Conservation (phyloP, 2,888 invertebrate species). For the Hydrotaea cyrtoneurina region DNA sequence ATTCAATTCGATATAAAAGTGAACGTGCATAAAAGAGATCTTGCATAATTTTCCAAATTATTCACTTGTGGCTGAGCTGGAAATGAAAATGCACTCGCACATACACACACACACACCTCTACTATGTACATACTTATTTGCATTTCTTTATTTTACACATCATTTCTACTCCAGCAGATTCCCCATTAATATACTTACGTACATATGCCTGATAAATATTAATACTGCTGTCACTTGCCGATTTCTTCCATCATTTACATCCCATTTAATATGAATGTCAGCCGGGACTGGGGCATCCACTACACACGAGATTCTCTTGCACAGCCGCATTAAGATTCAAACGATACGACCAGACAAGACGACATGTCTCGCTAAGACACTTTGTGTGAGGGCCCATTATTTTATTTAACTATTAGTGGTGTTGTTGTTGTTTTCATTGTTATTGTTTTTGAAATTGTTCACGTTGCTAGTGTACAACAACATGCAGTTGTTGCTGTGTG, state of each 20-base stretch:
- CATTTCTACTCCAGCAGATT: background rate
- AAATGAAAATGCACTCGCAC: too few relatives aligned
- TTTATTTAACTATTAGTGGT: background rate
- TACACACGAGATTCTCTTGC: background rate
- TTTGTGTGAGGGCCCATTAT: background rate
- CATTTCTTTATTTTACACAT: too few relatives aligned
- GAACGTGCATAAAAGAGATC: too few relatives aligned
- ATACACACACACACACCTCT: too few relatives aligned
- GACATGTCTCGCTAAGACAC: background rate
- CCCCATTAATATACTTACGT: background rate
- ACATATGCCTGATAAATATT: background rate
- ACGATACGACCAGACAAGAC: background rate
- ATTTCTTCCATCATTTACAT: background rate
- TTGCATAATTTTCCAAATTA: too few relatives aligned
- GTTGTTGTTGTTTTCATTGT: background rate
- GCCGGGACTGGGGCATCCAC: background rate
- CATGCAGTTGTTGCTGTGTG: background rate
- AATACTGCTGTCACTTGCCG: background rate
- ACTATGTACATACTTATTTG: too few relatives aligned
- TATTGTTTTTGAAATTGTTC: conserved; percentile 2
- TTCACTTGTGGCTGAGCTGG: too few relatives aligned
- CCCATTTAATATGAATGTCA: background rate
- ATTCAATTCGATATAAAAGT: too few relatives aligned
- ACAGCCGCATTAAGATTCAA: background rate
- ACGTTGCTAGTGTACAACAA: background rate